A percentile compares a stretch with the other conserved stretches of the same genome.
Evolutionary conservation across 2,113 vertebrate genomes (phyloP).

Genomic region (Sceloporus tristichus): DNA sequence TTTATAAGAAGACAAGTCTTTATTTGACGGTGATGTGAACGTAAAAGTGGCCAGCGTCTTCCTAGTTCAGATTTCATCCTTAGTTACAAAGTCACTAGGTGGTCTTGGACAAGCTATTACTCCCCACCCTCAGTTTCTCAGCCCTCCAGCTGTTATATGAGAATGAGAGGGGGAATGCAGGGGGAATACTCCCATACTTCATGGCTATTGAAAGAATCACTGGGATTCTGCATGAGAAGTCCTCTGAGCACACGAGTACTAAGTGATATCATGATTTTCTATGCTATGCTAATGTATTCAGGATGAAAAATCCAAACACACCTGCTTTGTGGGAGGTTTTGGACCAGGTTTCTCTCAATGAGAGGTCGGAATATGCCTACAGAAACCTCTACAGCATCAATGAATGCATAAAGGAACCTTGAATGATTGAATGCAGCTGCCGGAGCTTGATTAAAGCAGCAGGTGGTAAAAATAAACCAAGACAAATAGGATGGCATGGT

Average conservation of each 20-base stretch:
- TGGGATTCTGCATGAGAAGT: background rate
- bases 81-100: background rate
- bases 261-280: background rate
- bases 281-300: background rate
- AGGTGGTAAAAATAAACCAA: background rate
- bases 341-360: background rate
- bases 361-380: background rate
- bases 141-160: background rate
- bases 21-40: no score
- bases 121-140: background rate
- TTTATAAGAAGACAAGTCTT: no score
- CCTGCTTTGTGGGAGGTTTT: background rate
- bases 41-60: background rate
- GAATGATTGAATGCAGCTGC: conserved; percentile 23
- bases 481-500: background rate
- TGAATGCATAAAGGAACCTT: background rate
- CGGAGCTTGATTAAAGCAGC: conserved; percentile 19
- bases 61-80: background rate
- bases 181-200: background rate
- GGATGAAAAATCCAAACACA: background rate
- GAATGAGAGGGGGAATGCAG: background rate
- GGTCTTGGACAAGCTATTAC: background rate
- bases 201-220: background rate
- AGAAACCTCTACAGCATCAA: background rate
- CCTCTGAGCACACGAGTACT: background rate